These are phyloP conservation scores for Papilio elwesi DNA, from an alignment of 2,888 invertebrate species.

Conservation along the genomic window DNA sequence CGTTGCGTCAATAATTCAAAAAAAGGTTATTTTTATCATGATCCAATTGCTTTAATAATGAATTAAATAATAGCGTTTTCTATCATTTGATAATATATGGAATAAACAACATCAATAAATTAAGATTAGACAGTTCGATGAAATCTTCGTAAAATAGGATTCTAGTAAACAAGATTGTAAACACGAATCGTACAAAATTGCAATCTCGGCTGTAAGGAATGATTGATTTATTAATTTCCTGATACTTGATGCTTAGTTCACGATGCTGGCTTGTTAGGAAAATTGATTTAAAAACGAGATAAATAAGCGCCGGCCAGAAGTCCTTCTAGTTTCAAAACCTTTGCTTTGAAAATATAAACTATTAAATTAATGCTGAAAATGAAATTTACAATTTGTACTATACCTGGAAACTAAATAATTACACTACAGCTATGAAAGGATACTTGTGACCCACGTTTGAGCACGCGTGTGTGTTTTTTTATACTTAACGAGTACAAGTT, in stretches of 20 bases:
- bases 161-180: conserved; percentile 15
- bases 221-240: conserved; percentile 29
- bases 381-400: too few species aligned
- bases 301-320: background rate
- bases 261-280: background rate
- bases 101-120: conserved; percentile 12
- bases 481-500: background rate
- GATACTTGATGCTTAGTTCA: conserved; percentile 6
- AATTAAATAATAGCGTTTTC: background rate
- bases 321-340: background rate
- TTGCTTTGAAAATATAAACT: background rate
- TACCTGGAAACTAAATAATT: too few species aligned
- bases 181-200: conserved; percentile 21
- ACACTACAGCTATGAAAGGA: too few species aligned
- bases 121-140: conserved; percentile 7
- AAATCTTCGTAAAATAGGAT: background rate
- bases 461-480: too few species aligned
- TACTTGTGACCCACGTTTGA: too few species aligned
- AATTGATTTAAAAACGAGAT: background rate
- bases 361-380: background rate
- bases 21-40: too few species aligned
- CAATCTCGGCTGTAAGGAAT: conserved; percentile 17
- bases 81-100: background rate
- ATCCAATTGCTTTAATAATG: background rate
- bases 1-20: too few species aligned